Conservation (phyloP, 2,888 invertebrate genomes). For the Himalopsyche kuldschensis region DNA sequence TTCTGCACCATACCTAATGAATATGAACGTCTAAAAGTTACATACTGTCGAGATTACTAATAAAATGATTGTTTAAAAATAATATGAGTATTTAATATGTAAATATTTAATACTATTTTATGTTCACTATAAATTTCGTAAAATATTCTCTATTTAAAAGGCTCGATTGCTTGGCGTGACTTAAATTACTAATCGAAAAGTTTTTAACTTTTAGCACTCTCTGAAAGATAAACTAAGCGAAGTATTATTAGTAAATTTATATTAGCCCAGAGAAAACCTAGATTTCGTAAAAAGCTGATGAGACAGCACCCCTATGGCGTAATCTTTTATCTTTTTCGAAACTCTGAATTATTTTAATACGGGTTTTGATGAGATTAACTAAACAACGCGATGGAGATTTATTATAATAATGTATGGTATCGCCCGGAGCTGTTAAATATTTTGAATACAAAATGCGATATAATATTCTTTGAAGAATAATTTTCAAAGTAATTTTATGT, state of each 20-base stretch:
- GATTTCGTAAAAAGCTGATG: not conserved
- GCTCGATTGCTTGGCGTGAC: too few species aligned
- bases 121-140: too few species aligned
- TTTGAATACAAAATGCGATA: not conserved
- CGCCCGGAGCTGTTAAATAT: not conserved
- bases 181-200: not conserved
- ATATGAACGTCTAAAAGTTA: too few species aligned
- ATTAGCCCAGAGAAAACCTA: not conserved
- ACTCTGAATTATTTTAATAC: not conserved
- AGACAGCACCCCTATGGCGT: not conserved
- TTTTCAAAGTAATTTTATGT: too few species aligned
- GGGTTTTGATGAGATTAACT: not conserved
- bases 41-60: too few species aligned
- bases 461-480: not conserved
- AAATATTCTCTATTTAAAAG: too few species aligned
- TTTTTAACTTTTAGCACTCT: not conserved
- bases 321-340: not conserved
- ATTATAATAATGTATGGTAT: not conserved
- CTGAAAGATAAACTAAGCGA: not conserved
- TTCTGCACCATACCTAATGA: too few species aligned
- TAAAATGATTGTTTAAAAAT: too few species aligned
- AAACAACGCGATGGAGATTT: not conserved
- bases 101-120: too few species aligned
- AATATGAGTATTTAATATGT: too few species aligned
- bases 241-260: not conserved